A percentile compares a stretch with the other conserved stretches of the same genome.
Evolutionary conservation across 2,888 invertebrate genomes (phyloP).

Genomic region (Sinhomidia bicolor): DNA sequence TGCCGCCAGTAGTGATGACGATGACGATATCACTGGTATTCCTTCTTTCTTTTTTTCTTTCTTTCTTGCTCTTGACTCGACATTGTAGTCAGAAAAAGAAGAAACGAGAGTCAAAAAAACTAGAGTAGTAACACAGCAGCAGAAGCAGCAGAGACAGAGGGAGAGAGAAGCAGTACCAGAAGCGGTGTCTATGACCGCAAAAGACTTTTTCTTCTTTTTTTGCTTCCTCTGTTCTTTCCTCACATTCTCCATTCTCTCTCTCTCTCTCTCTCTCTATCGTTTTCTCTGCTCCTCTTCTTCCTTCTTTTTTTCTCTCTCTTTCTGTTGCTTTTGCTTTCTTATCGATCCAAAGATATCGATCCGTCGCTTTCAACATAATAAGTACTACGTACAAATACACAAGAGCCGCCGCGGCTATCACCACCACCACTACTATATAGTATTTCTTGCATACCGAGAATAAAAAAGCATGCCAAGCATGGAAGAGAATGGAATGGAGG

Average conservation of each 20-base stretch:
- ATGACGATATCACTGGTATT: too few relatives aligned
- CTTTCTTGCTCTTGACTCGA: slow-evolving; percentile 32
- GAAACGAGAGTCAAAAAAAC: not conserved
- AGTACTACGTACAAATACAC: not conserved
- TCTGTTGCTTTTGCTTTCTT: slow-evolving; percentile 73
- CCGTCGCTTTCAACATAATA: slow-evolving; percentile 22
- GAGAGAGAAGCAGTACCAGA: too few relatives aligned
- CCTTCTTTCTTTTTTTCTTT: too few relatives aligned
- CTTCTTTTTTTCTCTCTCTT: slow-evolving; percentile 15
- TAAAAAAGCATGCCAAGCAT: too few relatives aligned
- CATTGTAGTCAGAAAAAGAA: slow-evolving; percentile 10
- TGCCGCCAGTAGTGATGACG: not conserved
- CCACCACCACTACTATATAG: too few relatives aligned
- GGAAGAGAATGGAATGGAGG: slow-evolving; percentile 15
- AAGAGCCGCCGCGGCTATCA: too few relatives aligned
- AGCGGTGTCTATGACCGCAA: slow-evolving; percentile 72
- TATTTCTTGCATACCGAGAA: not conserved
- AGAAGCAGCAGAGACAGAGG: not conserved
- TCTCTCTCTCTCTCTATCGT: too few relatives aligned
- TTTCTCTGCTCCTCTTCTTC: too few relatives aligned
- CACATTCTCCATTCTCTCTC: too few relatives aligned
- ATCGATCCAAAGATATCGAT: slow-evolving; percentile 71
- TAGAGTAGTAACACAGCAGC: slow-evolving; percentile 14
- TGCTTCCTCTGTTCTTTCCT: slow-evolving; percentile 46
- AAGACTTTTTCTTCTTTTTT: slow-evolving; percentile 57